Conservation (phyloP, 2,113 vertebrate species). For the Tupaia tana region DNA sequence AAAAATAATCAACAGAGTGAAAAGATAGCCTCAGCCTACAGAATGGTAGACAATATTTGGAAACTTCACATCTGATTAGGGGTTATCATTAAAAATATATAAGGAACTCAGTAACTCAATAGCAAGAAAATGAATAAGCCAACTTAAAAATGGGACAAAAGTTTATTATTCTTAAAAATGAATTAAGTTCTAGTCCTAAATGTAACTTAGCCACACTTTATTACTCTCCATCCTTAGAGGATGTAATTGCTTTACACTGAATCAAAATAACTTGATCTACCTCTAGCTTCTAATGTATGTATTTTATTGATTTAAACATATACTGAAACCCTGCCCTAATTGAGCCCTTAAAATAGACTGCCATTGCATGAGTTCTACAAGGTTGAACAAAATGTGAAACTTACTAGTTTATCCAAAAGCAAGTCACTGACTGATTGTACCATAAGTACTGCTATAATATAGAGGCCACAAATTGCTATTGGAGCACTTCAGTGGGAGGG, state of each 20-base stretch:
- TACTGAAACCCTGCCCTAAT: background rate
- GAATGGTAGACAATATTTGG: background rate
- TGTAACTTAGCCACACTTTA: background rate
- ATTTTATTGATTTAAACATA: background rate
- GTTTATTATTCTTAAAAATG: constrained; percentile 6
- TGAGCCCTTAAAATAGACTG: background rate
- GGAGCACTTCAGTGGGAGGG: background rate
- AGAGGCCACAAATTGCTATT: background rate
- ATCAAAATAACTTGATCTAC: background rate
- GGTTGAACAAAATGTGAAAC: background rate
- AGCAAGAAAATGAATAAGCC: background rate
- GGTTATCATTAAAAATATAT: background rate
- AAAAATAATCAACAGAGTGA: background rate
- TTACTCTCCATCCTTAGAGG: background rate
- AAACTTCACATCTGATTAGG: background rate
- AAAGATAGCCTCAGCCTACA: background rate
- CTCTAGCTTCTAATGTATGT: background rate
- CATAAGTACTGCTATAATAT: background rate
- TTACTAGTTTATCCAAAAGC: background rate
- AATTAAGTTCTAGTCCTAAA: background rate
- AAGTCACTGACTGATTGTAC: background rate
- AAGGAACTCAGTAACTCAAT: background rate
- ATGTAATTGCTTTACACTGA: background rate
- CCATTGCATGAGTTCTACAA: background rate
- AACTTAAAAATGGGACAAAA: background rate